Evolutionary conservation across 2,113 vertebrate species (phyloP).

Genomic region (Sceloporus tristichus): DNA sequence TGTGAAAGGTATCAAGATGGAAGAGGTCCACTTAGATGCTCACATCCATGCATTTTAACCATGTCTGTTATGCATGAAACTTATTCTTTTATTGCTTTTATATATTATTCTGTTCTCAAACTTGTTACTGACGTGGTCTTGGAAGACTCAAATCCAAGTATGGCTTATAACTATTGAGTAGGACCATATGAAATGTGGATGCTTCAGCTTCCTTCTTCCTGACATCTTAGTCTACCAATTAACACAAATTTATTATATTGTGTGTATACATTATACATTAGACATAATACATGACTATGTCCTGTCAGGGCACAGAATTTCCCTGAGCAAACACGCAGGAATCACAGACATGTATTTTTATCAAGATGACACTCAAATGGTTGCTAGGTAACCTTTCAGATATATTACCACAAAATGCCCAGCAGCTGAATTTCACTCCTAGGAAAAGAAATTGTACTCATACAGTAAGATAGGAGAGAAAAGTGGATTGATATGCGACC

Average conservation of each 20-base stretch:
- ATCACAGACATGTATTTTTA: not conserved
- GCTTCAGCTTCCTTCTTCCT: not conserved
- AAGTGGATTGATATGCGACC: not conserved
- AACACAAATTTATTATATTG: not conserved
- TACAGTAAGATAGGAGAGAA: not conserved
- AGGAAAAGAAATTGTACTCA: not conserved
- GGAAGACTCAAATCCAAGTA: too few species aligned
- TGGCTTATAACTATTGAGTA: not conserved
- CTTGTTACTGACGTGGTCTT: not conserved
- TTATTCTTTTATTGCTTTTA: not conserved
- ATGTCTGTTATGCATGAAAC: not conserved
- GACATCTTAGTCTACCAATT: not conserved
- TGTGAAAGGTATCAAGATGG: too few species aligned
- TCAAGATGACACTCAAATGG: not conserved
- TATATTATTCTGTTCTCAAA: not conserved
- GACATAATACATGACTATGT: not conserved
- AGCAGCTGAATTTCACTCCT: not conserved
- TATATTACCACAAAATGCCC: not conserved
- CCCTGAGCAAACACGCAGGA: not conserved
- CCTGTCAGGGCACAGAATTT: not conserved
- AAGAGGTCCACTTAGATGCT: not conserved
- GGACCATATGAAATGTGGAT: not conserved
- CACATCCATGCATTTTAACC: not conserved
- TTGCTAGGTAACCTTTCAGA: not conserved
- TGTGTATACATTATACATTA: not conserved